Evolutionary conservation across 2,888 invertebrate genomes (phyloP), one percentile per base, ranked within the genome.

Genomic region (Sinopyrophorus schimmeli): DNA sequence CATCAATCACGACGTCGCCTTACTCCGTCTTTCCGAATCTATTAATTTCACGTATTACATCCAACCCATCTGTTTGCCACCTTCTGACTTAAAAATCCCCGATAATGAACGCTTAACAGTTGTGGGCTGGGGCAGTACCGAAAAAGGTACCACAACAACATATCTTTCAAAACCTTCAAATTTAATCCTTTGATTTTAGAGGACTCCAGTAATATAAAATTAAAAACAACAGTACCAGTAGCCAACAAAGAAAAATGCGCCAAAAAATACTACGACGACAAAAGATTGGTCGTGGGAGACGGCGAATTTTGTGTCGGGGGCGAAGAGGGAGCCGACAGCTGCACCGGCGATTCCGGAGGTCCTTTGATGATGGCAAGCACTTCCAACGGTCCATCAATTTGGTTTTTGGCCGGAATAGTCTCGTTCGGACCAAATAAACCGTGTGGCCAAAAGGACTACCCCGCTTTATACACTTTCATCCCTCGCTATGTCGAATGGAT

Each of bases 251-350:
- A 70, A 0, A 70, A 77, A 4, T 84, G 84, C 59, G 60, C 67
- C 0, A 64, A 62, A 30, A 76, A 80, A 24, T 78, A 81, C 57
- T 34, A 20, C 24, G 66, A 66, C 11, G 59, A 65, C 1, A 72
- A 76, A 4, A 76, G 75, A 0, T 76, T 80, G 0, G 62, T 65
- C 1, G 64, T 81, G 18, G 74, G 76, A 0, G 48, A 49, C 4
- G 82, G 31, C n/a, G 83, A 83, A 59, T 59, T 87, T 0, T 87
- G 87, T 60, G 87, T 86, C 4, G 88, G 87, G 2, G 87, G 87
- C 0, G 74, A 76, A 21, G 72, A 76, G 0, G 78, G 79, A 2
- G 77, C 82, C 59, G 87, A 87, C 60, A 81, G 86, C 0, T 88
- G 88, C 61, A 76, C 74, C 7, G 74, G 75, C 34, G 58, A 59